These are phyloP conservation scores for Drosophila busckii DNA, from an alignment of 1,140 invertebrate species.

Conservation along the genomic window DNA sequence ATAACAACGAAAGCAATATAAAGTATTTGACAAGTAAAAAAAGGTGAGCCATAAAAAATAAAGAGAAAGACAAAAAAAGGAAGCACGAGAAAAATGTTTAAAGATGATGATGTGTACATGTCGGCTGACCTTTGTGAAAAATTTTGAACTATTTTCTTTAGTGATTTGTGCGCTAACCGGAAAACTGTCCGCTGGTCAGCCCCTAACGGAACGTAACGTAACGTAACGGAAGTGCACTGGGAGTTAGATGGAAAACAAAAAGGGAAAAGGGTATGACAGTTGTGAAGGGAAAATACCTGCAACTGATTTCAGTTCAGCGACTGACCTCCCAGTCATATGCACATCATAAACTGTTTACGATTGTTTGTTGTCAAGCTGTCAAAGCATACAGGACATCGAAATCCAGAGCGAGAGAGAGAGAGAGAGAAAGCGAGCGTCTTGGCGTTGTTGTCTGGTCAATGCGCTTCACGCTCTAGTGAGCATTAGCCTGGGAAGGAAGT, in stretches of 20 bases:
- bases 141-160: slow-evolving; percentile 10
- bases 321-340: slow-evolving; percentile 19
- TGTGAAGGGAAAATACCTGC: slow-evolving; percentile 4
- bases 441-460: background rate
- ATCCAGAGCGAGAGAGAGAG: too few species aligned
- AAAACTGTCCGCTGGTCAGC: slow-evolving; percentile 8
- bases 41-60: slow-evolving; percentile 33
- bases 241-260: background rate
- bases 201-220: background rate
- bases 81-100: too few species aligned
- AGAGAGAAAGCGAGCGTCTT: too few species aligned
- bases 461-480: slow-evolving; percentile 42
- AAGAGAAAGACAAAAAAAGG: slow-evolving; percentile 1
- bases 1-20: slow-evolving; percentile 14
- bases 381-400: too few species aligned
- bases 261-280: slow-evolving; percentile 22
- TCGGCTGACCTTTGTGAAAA: slow-evolving; percentile 34
- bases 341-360: slow-evolving; percentile 18
- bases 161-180: slow-evolving; percentile 6
- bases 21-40: slow-evolving; percentile 13
- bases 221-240: background rate
- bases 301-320: slow-evolving; percentile 1
- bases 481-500: slow-evolving; percentile 45
- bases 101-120: too few species aligned
- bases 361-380: slow-evolving; percentile 2